Evolutionary conservation across 2,797 vertebrate genomes (phyloP), one percentile per base, ranked within the genome.

Genomic region (Chromobotia macracanthus): DNA sequence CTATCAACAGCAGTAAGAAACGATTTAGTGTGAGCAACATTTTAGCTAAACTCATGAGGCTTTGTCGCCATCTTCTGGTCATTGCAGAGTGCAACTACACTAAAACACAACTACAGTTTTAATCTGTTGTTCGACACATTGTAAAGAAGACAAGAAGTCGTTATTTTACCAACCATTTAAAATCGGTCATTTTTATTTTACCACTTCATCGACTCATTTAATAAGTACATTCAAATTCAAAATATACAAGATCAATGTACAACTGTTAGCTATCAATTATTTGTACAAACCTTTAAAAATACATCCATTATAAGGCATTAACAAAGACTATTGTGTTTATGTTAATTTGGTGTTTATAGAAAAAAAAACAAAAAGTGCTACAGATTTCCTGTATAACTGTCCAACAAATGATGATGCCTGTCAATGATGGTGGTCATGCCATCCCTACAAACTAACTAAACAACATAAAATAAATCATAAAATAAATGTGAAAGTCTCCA

Each of bases 51-150:
- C 65, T 13, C 46, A 15, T 51, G 50, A 50, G 38, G 19, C 48
- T 75, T 53, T 76, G 84, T 74, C 84, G 58, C 84, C 84, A 83
- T 65, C 84, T 70, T 44, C 23, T 35, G 84, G 19, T n/a, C 11
- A 21, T 53, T 11, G 13, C 0, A 13, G 35, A 1, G 44, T 3
- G 44, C 44, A 46, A 46, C 44, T 51, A 15, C 50, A 51, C 50
- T 51, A 16, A 51, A 12, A 46, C 10, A 46, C 44, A 5, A 13
- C 11, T 46, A 46, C 11, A 13, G 35, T 38, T 38, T 38, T 38
- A 7, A 38, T 38, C 35, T 38, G 35, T 38, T 38, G 35, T 6
- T 38, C 6, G 4, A 38, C 6, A 38, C 35, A 38, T 38, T 7
- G 5, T 31, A 38, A 38, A 38, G 35, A 38, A 6, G 35, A 7